Evolutionary conservation across 2,888 invertebrate species (phyloP).

Genomic region (Zhuqinia jingwanae): DNA sequence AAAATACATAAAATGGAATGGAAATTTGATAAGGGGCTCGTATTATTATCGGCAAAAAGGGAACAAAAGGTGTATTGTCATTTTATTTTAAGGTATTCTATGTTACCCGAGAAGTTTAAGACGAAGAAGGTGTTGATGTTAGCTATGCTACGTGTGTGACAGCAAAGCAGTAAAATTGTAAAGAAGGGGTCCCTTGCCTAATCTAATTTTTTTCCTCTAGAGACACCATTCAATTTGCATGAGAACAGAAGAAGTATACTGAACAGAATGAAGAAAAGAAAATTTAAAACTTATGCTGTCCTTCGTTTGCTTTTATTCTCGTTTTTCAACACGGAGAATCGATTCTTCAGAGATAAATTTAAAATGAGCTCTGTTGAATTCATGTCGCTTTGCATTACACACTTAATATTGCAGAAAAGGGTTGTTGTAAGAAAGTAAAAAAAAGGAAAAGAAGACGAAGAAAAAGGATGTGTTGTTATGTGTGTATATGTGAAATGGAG

Average conservation of each 20-base stretch:
- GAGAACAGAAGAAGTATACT: constrained; percentile 15
- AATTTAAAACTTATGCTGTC: constrained; percentile 22
- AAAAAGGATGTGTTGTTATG: constrained; percentile 27
- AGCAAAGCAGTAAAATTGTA: constrained; percentile 48
- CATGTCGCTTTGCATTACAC: constrained; percentile 39
- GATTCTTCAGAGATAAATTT: constrained; percentile 46
- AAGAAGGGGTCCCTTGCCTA: constrained; percentile 46
- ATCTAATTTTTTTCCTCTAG: constrained; percentile 44
- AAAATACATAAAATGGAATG: background rate
- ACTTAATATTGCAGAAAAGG: constrained; percentile 12
- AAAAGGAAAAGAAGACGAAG: too few species aligned
- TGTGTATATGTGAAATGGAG: constrained; percentile 26
- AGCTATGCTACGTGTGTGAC: background rate
- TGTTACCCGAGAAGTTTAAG: too few species aligned
- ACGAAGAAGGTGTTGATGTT: constrained; percentile 7
- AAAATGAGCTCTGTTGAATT: constrained; percentile 18
- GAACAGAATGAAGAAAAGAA: background rate
- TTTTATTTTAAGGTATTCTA: too few species aligned
- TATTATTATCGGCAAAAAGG: constrained; percentile 23
- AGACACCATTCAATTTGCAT: constrained; percentile 57
- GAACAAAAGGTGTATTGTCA: constrained; percentile 46
- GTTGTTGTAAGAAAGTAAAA: background rate
- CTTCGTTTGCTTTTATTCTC: constrained; percentile 20
- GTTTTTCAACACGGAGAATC: constrained; percentile 42
- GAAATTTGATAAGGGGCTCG: constrained; percentile 38